Base-by-base conservation (phyloP, 2,113 vertebrate species). In the Vimba vimba region DNA sequence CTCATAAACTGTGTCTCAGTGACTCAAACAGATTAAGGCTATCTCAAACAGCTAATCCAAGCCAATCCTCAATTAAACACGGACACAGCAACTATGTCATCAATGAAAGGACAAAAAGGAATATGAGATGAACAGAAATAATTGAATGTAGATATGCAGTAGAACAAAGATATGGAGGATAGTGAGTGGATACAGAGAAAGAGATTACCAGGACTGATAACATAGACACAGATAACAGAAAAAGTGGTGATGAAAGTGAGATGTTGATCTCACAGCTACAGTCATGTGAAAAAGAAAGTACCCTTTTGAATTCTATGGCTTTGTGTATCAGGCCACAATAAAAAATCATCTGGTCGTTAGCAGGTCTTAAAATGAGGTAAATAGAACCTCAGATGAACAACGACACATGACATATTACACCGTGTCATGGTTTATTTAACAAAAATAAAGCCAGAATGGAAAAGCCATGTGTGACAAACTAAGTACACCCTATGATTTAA, bases 11-110 rank as follows among this genome's bases (percentile, higher is more conserved):
- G 66, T 12, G 87, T 84, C 64, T n/a, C 55, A 74, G 79, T 86
- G 83, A 84, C 87, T 89, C 79, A 90, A 88, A 89, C 55, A 86
- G 91, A 92, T 92, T 92, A 92, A 86, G 59, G 88, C 86, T 87
- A 1, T 85, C 76, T 91, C 87, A 77, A 76, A 86, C 79, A 85
- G 52, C 23, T 87, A 87, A 89, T 89, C 89, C 87, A 75, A 91
- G 90, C 60, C 78, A 91, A 91, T 92, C 91, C 88, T 75, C 69
- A 88, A 89, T 90, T 91, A 91, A 91, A 88, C 74, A 50, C 74
- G 75, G 84, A 85, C 85, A 71, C 77, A 71, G 71, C 84, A 80
- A 30, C 69, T 86, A 77, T 52, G 73, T 71, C 64, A 74, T 64
- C 71, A 59, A 25, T 64, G 30, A 47, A 45, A 64, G 75, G 74